phyloP scores from a whole-genome alignment of 2,888 invertebrate species.

The Glaucopsyche alexis region DNA sequence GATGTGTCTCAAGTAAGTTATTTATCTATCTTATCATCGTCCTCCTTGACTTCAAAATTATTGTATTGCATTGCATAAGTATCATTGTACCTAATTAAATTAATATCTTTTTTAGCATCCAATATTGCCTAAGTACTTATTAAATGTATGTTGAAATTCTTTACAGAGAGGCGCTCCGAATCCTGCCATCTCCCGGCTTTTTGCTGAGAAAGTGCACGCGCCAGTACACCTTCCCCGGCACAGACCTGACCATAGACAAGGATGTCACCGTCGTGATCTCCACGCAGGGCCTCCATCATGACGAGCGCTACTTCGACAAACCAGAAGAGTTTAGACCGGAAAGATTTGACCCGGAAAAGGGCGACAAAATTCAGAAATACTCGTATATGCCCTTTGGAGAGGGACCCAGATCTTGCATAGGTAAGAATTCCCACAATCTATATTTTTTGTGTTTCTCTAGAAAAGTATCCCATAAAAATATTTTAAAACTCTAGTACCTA shows the following conservation, averaged over 20 bases:
- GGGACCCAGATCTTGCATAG: constrained; percentile 60
- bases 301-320: constrained; percentile 55
- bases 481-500: too few species aligned
- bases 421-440: constrained; percentile 41
- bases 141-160: neutral
- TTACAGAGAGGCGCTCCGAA: constrained; percentile 41
- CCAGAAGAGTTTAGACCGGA: constrained; percentile 58
- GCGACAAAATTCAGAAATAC: constrained; percentile 46
- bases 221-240: constrained; percentile 40
- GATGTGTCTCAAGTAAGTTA: constrained; percentile 20
- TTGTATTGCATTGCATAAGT: too few species aligned
- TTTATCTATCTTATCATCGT: neutral
- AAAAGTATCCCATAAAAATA: too few species aligned
- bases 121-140: neutral
- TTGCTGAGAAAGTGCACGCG: constrained; percentile 39
- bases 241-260: constrained; percentile 48
- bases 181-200: constrained; percentile 41
- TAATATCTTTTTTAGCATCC: too few species aligned
- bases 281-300: constrained; percentile 55
- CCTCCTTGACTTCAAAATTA: neutral
- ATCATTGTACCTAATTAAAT: too few species aligned
- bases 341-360: constrained; percentile 49
- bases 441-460: too few species aligned
- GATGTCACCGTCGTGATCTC: constrained; percentile 47
- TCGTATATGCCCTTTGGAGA: constrained; percentile 60